phyloP scores from a whole-genome alignment of 1,140 invertebrate species.

The Hylaeus anthracinus region DNA sequence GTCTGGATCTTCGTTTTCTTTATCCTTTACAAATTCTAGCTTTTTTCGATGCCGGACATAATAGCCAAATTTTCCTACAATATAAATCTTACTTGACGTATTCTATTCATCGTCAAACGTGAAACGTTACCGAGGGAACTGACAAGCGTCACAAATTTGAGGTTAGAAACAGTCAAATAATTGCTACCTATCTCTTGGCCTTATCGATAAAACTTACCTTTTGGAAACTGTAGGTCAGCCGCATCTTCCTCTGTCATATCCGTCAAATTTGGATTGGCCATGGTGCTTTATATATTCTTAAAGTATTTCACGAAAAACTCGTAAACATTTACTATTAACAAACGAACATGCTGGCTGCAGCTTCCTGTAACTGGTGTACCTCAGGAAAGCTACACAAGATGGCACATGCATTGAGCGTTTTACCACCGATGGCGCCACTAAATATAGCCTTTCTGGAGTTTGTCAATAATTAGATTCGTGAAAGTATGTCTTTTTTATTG shows the following conservation, averaged over 20 bases:
- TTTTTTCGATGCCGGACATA: too few relatives aligned
- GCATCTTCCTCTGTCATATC: slow-evolving; percentile 92
- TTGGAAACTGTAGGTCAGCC: slow-evolving; percentile 92
- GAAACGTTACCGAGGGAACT: neutral
- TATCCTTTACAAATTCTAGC: too few relatives aligned
- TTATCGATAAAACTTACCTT: slow-evolving; percentile 83
- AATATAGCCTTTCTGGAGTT: too few relatives aligned
- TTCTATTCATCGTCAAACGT: neutral
- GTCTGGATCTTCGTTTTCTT: too few relatives aligned
- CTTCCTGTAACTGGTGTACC: neutral
- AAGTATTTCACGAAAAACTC: too few relatives aligned
- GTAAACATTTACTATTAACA: neutral
- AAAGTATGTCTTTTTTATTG: too few relatives aligned
- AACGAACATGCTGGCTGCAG: neutral
- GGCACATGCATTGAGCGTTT: neutral
- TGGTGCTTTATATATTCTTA: slow-evolving; percentile 33
- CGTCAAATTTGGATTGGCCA: slow-evolving; percentile 75
- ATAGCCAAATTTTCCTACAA: neutral
- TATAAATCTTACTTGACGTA: neutral
- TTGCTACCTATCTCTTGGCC: neutral
- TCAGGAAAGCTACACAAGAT: slow-evolving; percentile 1
- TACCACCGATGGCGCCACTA: too few relatives aligned
- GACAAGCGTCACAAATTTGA: slow-evolving; percentile 26
- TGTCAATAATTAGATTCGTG: too few relatives aligned
- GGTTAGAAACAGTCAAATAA: slow-evolving; percentile 28